Conservation (phyloP, 2,888 invertebrate genomes). For the Argynnis bischoffii region DNA sequence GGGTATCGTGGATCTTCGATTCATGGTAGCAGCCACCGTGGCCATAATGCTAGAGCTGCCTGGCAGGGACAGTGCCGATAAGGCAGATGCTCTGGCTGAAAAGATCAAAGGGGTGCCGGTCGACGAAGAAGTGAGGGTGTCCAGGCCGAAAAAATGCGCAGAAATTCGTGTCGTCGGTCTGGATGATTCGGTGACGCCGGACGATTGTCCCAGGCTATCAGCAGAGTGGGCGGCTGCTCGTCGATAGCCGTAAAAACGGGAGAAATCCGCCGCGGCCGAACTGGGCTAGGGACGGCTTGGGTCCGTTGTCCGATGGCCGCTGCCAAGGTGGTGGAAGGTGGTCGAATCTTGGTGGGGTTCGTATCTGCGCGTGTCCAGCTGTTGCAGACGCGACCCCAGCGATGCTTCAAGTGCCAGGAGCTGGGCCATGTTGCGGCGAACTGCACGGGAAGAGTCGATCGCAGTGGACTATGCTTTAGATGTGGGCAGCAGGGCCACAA, state of each 20-base stretch:
- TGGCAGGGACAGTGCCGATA: not conserved
- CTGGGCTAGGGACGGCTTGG: not conserved
- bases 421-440: no score
- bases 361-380: no score
- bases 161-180: not conserved
- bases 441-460: no score
- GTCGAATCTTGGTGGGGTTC: no score
- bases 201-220: not conserved
- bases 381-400: no score
- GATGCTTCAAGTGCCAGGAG: no score
- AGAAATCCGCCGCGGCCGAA: not conserved
- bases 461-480: no score
- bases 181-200: no score
- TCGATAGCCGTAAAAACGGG: not conserved
- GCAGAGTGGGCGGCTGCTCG: not conserved
- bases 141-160: not conserved
- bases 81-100: not conserved
- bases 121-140: not conserved
- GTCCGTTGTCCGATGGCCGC: not conserved
- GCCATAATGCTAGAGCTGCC: not conserved
- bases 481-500: not conserved
- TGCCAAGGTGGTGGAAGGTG: not conserved
- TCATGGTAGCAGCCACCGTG: not conserved
- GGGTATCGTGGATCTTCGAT: not conserved
- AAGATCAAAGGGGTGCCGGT: not conserved